Base-by-base conservation (phyloP, 2,113 vertebrate genomes). In the Tragelaphus scriptus region DNA sequence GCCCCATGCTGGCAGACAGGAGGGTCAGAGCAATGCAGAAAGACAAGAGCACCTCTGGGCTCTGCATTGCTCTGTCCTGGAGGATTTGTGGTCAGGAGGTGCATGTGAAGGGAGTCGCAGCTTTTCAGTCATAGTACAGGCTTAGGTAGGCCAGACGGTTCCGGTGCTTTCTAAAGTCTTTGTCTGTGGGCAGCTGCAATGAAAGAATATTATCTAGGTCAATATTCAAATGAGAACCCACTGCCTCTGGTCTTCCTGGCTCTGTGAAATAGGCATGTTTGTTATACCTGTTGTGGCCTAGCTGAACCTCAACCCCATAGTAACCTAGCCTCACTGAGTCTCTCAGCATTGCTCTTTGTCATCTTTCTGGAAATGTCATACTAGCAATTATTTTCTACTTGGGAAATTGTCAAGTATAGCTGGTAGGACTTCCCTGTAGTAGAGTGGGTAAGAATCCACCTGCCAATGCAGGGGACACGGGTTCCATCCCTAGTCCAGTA, bases 101-200 rank as follows among this genome's bases (percentile, higher is more conserved):
- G 26, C 23, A 6, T 0, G 0, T 26, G 86, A 91, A 85, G 25
- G 36, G 9, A 19, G 55, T 80, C 9, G 3, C n/a, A 32, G n/a
- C 71, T 51, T 55, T 53, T 99, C 98, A 99, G 32, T 56, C 40
- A 32, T 98, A 97, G 91, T 98, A 98, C 5, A 99, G 49, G 15
- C 98, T 98, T 96, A 99, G 91, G 93, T 99, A 99, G 56, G 99
- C 99, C 93, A 99, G 26, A 47, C 98, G 98, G 95, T 98, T 98
- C 96, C 98, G 98, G 32, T 99, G 98, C 88, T 99, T 99, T 85
- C 49, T 75, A 49, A 99, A 98, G 15, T 99, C 99, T 97, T 94
- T 99, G 94, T 99, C 99, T 40, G 96, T 65, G 25, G 97, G 80
- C n/a, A 99, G 94, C 99, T 99, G 97, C 93, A 98, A 95, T 3